Base-by-base conservation (phyloP, 2,797 vertebrate species). In the Orestias chungarensis region DNA sequence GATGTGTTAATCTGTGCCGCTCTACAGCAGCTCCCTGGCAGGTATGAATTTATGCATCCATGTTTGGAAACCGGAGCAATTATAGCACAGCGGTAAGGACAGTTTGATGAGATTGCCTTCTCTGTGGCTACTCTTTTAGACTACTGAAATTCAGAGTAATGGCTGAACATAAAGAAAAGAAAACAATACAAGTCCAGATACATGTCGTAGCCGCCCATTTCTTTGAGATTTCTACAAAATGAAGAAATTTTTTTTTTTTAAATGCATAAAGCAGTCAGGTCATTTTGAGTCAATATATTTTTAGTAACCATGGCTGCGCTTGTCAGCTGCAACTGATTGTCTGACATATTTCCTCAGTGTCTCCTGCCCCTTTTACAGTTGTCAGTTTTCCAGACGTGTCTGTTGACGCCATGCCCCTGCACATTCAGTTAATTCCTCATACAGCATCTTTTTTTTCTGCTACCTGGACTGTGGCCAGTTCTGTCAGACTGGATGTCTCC, bases 401-500 rank as follows among this genome's bases (percentile, higher is more conserved):
- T 87, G 85, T 83, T 90, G 85, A 87, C 92, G 85, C 68, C 68
- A 4, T 88, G 88, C 84, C 84, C 78, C 83, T 43, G 80, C 81
- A 62, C 20, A 49, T 84, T 86, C 75, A 71, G 73, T 80, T 89
- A 86, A 92, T 92, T 88, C 89, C 80, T 85, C 50, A 8, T 73
- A 79, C 83, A 81, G 75, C 76, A 64, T 66, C 3, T 57, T 74
- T 75, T 70, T 54, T 59, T 61, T 35, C 29, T 65, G 52, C n/a
- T 61, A 82, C 85, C 88, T 92, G 90, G 82, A 90, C 62, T 44
- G 23, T 2, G 62, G 91, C 89, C 91, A 91, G 85, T 33, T 44
- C 85, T 90, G 89, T 92, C 91, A 89, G 70, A 78, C 55, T 47
- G 81, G 89, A 93, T 90, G 90, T 90, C 91, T 92, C 83, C 80